These are phyloP conservation scores for Lottia gigantea DNA, from an alignment of 2,888 invertebrate genomes.

Conservation along the genomic window DNA sequence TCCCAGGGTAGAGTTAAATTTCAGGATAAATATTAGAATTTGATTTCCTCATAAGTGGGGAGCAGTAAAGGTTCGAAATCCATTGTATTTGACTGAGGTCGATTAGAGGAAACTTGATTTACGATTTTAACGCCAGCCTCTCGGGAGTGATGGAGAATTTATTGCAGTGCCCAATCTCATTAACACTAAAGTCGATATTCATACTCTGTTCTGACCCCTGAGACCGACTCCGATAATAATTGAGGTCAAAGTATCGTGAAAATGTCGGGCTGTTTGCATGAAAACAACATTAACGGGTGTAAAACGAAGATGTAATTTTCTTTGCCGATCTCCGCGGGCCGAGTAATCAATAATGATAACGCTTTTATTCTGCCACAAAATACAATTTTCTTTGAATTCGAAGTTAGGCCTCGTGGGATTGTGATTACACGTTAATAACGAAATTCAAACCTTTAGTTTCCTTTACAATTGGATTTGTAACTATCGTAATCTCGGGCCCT, in stretches of 20 bases:
- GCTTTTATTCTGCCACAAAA: conserved; percentile 32
- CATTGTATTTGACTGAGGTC: background rate
- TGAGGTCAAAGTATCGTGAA: conserved; percentile 16
- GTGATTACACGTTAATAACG: background rate
- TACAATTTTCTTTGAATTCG: conserved; percentile 47
- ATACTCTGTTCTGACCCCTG: conserved; percentile 22
- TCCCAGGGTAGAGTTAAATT: background rate
- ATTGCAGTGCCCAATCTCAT: conserved; percentile 14
- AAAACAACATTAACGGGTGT: conserved; percentile 30
- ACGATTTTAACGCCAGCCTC: background rate
- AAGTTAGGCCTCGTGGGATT: conserved; percentile 42
- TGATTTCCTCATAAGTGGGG: background rate
- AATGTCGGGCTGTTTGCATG: conserved; percentile 25
- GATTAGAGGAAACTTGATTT: conserved; percentile 8
- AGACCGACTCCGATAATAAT: conserved; percentile 18
- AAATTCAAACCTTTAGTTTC: too few species aligned
- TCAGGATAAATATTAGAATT: background rate
- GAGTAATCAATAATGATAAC: conserved; percentile 21
- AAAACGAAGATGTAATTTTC: conserved; percentile 32
- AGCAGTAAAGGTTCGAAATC: conserved; percentile 14
- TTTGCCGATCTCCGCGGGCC: conserved; percentile 17
- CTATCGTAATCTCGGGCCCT: too few species aligned
- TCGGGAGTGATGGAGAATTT: conserved; percentile 13
- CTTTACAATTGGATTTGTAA: too few species aligned
- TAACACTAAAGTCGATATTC: conserved; percentile 15